These are phyloP conservation scores for Misgurnus mizolepis DNA, from an alignment of 2,113 vertebrate species.

Conservation along the genomic window DNA sequence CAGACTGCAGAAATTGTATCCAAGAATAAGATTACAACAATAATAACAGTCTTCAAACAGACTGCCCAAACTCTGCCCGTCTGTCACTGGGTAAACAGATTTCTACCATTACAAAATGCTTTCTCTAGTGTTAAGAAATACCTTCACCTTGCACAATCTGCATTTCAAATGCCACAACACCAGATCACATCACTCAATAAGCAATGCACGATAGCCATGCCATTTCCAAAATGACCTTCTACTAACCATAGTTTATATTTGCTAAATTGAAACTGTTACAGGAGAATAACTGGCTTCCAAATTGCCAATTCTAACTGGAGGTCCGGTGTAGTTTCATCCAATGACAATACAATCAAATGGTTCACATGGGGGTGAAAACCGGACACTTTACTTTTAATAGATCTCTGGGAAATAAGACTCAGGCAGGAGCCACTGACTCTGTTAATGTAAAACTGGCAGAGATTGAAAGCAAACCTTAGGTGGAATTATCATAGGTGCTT, in stretches of 20 bases:
- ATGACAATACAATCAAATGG: conserved; percentile 41
- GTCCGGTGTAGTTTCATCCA: conserved; percentile 7
- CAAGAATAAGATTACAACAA: no score
- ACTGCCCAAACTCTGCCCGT: no score
- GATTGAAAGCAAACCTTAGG: not conserved
- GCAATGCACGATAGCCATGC: not conserved
- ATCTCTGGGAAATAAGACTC: conserved; percentile 33
- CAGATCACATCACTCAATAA: not conserved
- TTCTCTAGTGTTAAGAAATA: not conserved
- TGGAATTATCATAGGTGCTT: not conserved
- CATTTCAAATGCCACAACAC: not conserved
- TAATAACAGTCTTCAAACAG: no score
- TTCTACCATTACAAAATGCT: no score
- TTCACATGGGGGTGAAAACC: conserved; percentile 47
- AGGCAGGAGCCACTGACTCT: conserved; percentile 3
- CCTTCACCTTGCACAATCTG: not conserved
- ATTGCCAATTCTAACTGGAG: not conserved
- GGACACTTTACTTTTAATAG: conserved; percentile 32
- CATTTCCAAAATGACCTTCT: conserved; percentile 20
- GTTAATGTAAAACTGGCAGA: conserved; percentile 11
- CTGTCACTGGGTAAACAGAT: no score
- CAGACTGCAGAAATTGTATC: no score
- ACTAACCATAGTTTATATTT: not conserved
- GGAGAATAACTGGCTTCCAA: not conserved
- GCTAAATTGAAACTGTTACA: conserved; percentile 20